Base-by-base conservation (phyloP, 2,797 vertebrate genomes). In the Ctenopoma kingsleyae region DNA sequence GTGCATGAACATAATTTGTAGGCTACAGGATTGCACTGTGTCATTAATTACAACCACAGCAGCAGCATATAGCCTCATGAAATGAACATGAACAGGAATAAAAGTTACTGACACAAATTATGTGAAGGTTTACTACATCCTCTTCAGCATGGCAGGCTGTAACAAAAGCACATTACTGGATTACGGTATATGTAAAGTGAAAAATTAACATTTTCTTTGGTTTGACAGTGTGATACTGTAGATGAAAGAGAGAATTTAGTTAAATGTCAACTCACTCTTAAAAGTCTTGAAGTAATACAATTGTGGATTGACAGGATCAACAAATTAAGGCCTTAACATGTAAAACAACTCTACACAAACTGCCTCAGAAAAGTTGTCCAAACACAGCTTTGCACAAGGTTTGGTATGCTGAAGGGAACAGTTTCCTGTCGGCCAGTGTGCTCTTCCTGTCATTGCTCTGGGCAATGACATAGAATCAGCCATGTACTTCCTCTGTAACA, bases 341-440 rank as follows among this genome's bases (percentile, higher is more conserved):
- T 57, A 30, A 64, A 76, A 70, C 57, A 67, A 80, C 80, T 91
- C 88, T 89, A 90, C 83, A 87, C 23, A 8, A 60, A 52, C 20
- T 51, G 13, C 6, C 71, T 70, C 75, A 46, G 69, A 80, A 70
- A 87, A 75, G 77, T 81, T 19, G 3, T 84, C 60, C 68, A 88
- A 85, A 89, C 76, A 81, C 53, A 61, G 49, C 48, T 55, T 27
- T 53, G 55, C 54, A 86, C 89, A 85, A 67, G 80, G 85, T 86
- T 81, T 78, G 74, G 74, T 73, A 76, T 71, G 63, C 35, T 7
- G 27, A 54, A 61, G 77, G 81, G 74, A 74, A 77, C 79, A 17
- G 80, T 56, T 91, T 92, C 92, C 90, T 92, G 87, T 76, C 70
- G 69, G 83, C 65, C 66, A 51, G 38, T 10, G 13, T 48, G 22